Evolutionary conservation across 2,113 vertebrate genomes (phyloP).

Genomic region (Rhinoptilus africanus): DNA sequence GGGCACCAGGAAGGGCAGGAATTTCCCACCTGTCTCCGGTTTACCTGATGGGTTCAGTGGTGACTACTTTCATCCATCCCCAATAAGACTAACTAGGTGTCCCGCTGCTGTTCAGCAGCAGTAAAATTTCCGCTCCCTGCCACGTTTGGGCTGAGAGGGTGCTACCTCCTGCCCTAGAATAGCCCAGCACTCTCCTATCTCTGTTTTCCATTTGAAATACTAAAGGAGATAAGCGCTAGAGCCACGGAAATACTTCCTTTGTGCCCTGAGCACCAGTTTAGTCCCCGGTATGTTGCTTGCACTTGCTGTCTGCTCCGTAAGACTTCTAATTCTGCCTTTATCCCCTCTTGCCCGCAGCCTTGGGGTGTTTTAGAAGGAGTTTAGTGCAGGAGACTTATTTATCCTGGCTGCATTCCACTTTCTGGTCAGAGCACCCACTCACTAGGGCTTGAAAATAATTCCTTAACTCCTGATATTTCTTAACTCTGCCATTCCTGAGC

Average conservation of each 20-base stretch:
- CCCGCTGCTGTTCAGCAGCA: background rate
- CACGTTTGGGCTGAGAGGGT: rapidly evolving
- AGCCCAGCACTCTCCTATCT: background rate
- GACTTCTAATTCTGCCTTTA: background rate
- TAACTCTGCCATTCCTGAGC: background rate
- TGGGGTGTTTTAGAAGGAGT: background rate
- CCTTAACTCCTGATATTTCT: background rate
- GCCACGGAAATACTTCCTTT: background rate
- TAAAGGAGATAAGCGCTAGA: background rate
- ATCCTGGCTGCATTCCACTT: background rate
- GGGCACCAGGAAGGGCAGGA: background rate
- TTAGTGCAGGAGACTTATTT: background rate
- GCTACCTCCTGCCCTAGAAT: background rate
- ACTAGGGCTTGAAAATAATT: background rate
- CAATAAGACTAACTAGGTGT: rapidly evolving
- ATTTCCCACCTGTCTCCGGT: background rate
- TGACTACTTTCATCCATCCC: background rate
- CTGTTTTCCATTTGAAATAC: background rate
- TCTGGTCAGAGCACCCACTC: background rate
- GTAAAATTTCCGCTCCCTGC: background rate
- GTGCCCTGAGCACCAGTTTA: background rate
- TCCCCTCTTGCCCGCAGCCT: background rate
- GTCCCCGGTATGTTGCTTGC: background rate
- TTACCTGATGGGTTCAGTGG: background rate
- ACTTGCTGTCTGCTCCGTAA: background rate